phyloP scores from a whole-genome alignment of 2,888 invertebrate species.

The Luperina testacea region DNA sequence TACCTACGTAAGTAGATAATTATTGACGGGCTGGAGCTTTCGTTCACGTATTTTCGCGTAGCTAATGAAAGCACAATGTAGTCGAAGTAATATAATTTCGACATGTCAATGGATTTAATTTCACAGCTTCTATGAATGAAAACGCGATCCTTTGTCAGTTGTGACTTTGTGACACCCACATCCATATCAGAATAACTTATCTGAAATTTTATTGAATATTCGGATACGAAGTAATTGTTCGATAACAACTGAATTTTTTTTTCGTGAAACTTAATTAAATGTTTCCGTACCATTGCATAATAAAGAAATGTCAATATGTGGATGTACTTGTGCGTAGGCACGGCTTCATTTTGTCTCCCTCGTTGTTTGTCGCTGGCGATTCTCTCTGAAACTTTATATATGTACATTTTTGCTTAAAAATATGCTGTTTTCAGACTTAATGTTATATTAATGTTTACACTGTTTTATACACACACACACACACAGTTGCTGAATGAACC shows the following conservation, averaged over 20 bases:
- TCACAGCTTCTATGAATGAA: background rate
- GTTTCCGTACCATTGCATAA: constrained; percentile 13
- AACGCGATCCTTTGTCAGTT: background rate
- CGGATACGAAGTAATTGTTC: background rate
- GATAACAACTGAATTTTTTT: background rate
- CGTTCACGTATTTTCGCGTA: background rate
- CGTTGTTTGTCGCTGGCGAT: too few relatives aligned
- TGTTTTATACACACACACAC: background rate
- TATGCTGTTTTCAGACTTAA: background rate
- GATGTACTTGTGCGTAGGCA: background rate
- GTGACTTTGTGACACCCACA: background rate
- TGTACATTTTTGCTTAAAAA: background rate
- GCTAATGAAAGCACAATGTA: background rate
- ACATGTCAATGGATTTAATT: constrained; percentile 1
- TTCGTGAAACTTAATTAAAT: background rate
- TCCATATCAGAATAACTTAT: background rate
- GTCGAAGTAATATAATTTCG: background rate
- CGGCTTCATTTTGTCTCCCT: background rate
- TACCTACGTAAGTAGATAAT: background rate
- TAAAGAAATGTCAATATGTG: background rate
- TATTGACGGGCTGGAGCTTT: too few relatives aligned
- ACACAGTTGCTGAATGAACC: background rate
- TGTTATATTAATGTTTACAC: background rate
- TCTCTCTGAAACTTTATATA: background rate
- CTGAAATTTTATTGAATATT: background rate